Conservation (phyloP, 2,888 invertebrate species). For the Amblyjoppa fuscipennis region DNA sequence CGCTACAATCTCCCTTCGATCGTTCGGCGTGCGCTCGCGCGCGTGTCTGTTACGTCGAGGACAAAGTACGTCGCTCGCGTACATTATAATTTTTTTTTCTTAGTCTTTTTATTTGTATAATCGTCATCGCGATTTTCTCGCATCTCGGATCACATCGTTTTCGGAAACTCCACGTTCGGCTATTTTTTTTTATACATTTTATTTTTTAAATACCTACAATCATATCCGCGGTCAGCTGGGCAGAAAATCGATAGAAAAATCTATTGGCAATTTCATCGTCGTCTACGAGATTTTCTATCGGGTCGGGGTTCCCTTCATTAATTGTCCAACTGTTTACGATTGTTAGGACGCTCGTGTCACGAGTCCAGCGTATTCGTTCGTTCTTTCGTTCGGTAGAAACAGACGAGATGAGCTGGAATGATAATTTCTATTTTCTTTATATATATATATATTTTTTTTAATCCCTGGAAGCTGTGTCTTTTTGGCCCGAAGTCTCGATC, state of each 20-base stretch:
- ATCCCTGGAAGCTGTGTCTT: slow-evolving; percentile 52
- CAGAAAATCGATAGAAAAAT: slow-evolving; percentile 69
- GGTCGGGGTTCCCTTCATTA: slow-evolving; percentile 8
- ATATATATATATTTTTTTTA: slow-evolving; percentile 28
- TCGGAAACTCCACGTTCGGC: slow-evolving; percentile 31
- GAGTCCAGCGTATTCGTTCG: neutral
- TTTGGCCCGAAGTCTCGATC: slow-evolving; percentile 37
- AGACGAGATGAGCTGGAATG: neutral
- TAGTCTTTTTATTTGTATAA: slow-evolving; percentile 9
- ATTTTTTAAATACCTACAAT: slow-evolving; percentile 67
- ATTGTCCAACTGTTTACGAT: slow-evolving; percentile 22
- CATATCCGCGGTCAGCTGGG: slow-evolving; percentile 67
- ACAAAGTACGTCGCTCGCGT: slow-evolving; percentile 33
- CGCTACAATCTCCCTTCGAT: slow-evolving; percentile 2
- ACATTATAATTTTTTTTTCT: slow-evolving; percentile 7
- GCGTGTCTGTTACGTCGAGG: slow-evolving; percentile 1
- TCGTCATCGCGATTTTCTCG: slow-evolving; percentile 32
- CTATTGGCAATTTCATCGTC: slow-evolving; percentile 62
- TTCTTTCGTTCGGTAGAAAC: neutral
- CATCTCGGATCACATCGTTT: slow-evolving; percentile 30
- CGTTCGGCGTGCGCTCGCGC: slow-evolving; percentile 1
- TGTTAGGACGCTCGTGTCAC: slow-evolving; percentile 7
- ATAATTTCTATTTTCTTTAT: slow-evolving; percentile 1
- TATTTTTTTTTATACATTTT: slow-evolving; percentile 57
- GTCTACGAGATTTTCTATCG: slow-evolving; percentile 52